Evolutionary conservation across 2,888 invertebrate genomes (phyloP).

Genomic region (Diadegma fenestrale): DNA sequence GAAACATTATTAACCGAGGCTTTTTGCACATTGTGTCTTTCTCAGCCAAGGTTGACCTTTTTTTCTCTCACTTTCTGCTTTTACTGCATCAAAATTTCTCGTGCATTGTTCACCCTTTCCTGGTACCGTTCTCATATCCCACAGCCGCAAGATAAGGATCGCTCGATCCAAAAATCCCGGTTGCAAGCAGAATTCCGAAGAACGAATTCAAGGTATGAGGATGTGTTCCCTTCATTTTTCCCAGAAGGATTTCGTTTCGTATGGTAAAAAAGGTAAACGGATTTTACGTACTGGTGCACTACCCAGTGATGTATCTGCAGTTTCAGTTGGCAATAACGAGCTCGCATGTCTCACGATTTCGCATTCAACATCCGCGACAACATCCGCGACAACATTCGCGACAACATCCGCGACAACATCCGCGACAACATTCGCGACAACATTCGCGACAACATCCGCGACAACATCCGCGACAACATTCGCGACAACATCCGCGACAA

Average conservation of each 20-base stretch:
- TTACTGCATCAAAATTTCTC: neutral
- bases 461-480: neutral
- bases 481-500: no score
- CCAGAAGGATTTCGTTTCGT: constrained; percentile 24
- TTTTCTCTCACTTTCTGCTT: neutral
- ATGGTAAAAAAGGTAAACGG: constrained; percentile 23
- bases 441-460: no score
- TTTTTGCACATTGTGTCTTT: no score
- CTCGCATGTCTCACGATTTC: no score
- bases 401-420: no score
- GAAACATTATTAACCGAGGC: no score
- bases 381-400: no score
- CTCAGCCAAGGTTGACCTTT: no score
- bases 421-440: no score
- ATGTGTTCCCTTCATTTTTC: constrained; percentile 38
- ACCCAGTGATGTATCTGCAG: constrained; percentile 19
- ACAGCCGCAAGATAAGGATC: neutral
- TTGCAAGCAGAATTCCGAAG: neutral
- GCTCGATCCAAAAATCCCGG: neutral
- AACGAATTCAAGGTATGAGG: constrained; percentile 10
- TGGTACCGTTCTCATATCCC: neutral
- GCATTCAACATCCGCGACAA: neutral
- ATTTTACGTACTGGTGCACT: constrained; percentile 24
- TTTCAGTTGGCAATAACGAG: no score
- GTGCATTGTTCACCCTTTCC: neutral